Conservation (phyloP, 2,888 invertebrate species). For the Eucriotettix oculatus region DNA sequence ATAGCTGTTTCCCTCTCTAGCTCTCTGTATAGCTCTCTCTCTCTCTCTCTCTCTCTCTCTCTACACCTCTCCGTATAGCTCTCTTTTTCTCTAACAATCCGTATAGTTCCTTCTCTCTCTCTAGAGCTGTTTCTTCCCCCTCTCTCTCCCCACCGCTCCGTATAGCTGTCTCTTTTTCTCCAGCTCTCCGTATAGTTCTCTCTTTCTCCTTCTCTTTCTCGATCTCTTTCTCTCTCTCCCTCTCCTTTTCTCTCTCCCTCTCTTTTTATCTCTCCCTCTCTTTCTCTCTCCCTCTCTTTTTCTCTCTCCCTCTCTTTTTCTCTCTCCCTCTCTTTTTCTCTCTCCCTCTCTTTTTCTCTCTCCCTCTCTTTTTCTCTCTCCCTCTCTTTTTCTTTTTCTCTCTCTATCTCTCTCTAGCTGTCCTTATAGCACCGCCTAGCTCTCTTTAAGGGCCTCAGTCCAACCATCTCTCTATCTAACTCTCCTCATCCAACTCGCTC, state of each 20-base stretch:
- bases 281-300: background rate
- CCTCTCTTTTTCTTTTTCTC: background rate
- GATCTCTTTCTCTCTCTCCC: no score
- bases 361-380: conserved; percentile 10
- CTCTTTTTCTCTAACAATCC: background rate
- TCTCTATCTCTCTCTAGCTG: background rate
- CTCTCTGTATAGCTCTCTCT: no score
- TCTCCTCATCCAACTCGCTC: background rate
- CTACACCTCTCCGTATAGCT: no score
- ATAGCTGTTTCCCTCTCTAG: no score
- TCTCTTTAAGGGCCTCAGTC: background rate
- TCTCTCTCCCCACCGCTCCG: background rate
- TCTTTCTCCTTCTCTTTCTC: conserved; percentile 3
- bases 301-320: conserved; percentile 6
- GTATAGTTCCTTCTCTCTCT: background rate
- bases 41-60: no score
- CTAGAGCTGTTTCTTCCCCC: background rate
- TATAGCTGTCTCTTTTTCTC: background rate
- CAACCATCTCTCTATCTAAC: background rate
- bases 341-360: conserved; percentile 8
- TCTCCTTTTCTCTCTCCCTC: background rate
- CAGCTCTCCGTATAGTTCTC: background rate
- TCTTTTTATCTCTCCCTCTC: no score
- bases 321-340: conserved; percentile 13
- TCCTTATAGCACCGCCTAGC: background rate